phyloP scores from a whole-genome alignment of 2,797 vertebrate species.

The Uromys caudimaculatus region DNA sequence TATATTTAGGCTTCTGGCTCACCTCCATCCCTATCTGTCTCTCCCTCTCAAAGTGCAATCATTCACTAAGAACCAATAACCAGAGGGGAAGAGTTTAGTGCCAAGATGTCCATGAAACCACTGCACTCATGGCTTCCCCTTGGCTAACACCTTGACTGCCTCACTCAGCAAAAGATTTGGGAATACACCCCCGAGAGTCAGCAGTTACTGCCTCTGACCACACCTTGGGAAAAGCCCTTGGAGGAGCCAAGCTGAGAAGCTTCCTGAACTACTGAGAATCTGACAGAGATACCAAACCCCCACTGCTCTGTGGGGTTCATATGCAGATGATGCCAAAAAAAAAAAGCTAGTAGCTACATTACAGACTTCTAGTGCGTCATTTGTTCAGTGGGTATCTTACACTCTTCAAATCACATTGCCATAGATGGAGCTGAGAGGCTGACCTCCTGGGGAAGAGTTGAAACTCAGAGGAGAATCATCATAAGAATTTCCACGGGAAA shows the following conservation, averaged over 20 bases:
- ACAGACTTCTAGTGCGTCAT: constrained; percentile 14
- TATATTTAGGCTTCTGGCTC: constrained; percentile 2
- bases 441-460: constrained; percentile 40
- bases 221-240: neutral
- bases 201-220: neutral
- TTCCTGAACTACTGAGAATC: neutral
- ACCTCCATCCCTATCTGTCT: neutral
- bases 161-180: neutral
- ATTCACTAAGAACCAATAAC: neutral
- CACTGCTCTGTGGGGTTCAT: neutral
- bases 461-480: neutral
- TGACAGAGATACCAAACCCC: neutral
- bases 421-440: constrained; percentile 5
- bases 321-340: neutral
- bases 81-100: neutral
- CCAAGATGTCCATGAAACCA: neutral
- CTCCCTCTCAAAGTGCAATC: neutral
- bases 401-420: neutral
- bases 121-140: neutral
- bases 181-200: neutral
- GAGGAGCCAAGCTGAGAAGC: neutral
- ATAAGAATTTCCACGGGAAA: constrained; percentile 19
- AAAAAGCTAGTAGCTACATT: constrained; percentile 17
- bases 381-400: neutral
- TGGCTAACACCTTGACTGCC: neutral